These are phyloP conservation scores for Balanococcus diminutus DNA, from an alignment of 2,888 invertebrate species.

Conservation along the genomic window DNA sequence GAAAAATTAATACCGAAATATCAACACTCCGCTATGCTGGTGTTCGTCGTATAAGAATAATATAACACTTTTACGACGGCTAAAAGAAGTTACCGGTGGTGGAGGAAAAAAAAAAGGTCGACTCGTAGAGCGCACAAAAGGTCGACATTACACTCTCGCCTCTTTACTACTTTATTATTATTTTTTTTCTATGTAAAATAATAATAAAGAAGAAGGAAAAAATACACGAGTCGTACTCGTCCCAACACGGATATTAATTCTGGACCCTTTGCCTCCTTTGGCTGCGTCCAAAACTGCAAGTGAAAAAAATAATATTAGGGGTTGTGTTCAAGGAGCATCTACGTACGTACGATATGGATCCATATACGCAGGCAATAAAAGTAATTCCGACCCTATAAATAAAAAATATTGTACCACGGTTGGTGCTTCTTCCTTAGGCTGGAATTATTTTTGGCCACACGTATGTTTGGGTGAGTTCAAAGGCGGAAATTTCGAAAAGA, in stretches of 20 bases:
- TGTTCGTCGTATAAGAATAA: not conserved
- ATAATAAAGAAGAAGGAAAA: not conserved
- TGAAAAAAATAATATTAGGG: not conserved
- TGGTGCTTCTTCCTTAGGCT: not conserved
- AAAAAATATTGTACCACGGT: not conserved
- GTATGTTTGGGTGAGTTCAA: too few species aligned
- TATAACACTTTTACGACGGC: conserved; percentile 10
- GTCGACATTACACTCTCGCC: conserved; percentile 13
- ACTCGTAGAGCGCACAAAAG: not conserved
- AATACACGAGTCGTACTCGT: not conserved
- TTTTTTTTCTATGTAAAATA: conserved; percentile 5
- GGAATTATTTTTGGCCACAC: not conserved
- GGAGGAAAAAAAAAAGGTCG: not conserved
- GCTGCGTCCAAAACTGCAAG: not conserved
- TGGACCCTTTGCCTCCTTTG: not conserved
- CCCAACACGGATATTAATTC: conserved; percentile 34
- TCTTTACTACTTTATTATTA: conserved; percentile 18
- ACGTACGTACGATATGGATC: not conserved
- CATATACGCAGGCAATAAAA: not conserved
- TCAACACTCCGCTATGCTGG: not conserved
- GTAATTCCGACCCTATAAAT: conserved; percentile 15
- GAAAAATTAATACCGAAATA: conserved; percentile 17
- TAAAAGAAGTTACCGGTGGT: not conserved
- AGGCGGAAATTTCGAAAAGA: too few species aligned
- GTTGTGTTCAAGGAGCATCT: not conserved